Percentiles rank a stretch among this genome's conserved stretches.
Conservation (phyloP, 1,140 invertebrate genomes). For the Drosophila bocqueti region DNA sequence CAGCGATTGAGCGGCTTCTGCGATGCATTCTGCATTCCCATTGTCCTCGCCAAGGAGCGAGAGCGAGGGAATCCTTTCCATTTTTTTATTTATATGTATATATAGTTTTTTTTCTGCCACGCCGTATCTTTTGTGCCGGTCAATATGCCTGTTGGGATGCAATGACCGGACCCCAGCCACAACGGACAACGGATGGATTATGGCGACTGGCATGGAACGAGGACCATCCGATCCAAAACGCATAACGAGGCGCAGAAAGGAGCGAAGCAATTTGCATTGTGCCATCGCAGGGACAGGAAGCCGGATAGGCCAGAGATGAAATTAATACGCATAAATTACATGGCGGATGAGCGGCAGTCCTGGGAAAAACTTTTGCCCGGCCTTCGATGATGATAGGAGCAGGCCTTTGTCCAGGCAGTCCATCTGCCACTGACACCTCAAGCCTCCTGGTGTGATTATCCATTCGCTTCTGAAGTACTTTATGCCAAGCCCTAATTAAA, state of each 20-base stretch:
- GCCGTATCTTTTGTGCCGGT: slow-evolving; percentile 68
- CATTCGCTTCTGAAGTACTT: slow-evolving; percentile 8
- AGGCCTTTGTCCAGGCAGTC: neutral
- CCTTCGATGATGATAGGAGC: slow-evolving; percentile 3
- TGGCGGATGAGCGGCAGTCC: slow-evolving; percentile 40
- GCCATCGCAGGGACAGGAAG: slow-evolving; percentile 60
- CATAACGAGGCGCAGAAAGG: slow-evolving; percentile 49
- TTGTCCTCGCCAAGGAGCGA: slow-evolving; percentile 45
- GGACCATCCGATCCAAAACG: slow-evolving; percentile 26
- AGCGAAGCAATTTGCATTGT: slow-evolving; percentile 59
- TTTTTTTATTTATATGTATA: slow-evolving; percentile 4
- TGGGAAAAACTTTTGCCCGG: slow-evolving; percentile 49
- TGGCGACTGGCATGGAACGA: slow-evolving; percentile 34
- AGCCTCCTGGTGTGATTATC: slow-evolving; percentile 15
- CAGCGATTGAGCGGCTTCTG: slow-evolving; percentile 49
- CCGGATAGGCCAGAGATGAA: slow-evolving; percentile 76
- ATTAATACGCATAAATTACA: slow-evolving; percentile 83
- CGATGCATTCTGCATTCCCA: slow-evolving; percentile 64
- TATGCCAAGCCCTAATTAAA: slow-evolving; percentile 37
- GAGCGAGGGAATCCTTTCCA: slow-evolving; percentile 27
- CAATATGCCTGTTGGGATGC: slow-evolving; percentile 56
- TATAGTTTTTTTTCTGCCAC: slow-evolving; percentile 10
- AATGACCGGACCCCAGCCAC: slow-evolving; percentile 28
- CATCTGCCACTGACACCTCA: slow-evolving; percentile 31
- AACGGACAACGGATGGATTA: slow-evolving; percentile 14